phyloP scores from a whole-genome alignment of 2,113 vertebrate genomes.

The Euleptes europaea region DNA sequence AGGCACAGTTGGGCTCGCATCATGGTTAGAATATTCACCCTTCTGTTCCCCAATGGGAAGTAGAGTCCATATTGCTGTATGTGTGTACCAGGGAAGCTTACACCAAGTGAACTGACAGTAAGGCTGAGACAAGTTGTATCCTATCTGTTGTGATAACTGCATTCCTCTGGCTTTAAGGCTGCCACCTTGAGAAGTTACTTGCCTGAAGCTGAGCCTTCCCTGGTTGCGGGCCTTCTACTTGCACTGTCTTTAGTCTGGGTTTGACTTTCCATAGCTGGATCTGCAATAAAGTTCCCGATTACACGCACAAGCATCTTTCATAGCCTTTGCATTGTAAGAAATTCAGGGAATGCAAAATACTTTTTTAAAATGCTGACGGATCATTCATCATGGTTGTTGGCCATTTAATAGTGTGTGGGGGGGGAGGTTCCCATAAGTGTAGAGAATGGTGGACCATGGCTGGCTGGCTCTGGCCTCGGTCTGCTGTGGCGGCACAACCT shows the following conservation, averaged over 20 bases:
- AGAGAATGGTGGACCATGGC: neutral
- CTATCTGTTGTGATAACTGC: neutral
- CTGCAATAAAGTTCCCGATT: neutral
- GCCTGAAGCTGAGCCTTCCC: neutral
- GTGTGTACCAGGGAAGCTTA: neutral
- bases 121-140: neutral
- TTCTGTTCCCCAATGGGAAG: neutral
- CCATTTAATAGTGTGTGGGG: neutral
- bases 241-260: neutral
- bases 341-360: neutral
- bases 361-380: neutral
- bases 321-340: neutral
- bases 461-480: neutral
- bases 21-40: neutral
- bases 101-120: neutral
- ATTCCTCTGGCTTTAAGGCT: neutral
- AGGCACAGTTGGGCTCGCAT: too few relatives aligned
- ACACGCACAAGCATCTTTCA: neutral
- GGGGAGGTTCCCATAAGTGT: neutral
- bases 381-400: neutral
- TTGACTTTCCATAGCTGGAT: neutral
- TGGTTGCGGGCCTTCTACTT: neutral
- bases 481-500: neutral
- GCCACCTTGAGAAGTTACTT: too few relatives aligned
- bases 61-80: neutral